Evolutionary conservation across 2,797 vertebrate genomes (phyloP).

Genomic region (Phaenicophaeus curvirostris): DNA sequence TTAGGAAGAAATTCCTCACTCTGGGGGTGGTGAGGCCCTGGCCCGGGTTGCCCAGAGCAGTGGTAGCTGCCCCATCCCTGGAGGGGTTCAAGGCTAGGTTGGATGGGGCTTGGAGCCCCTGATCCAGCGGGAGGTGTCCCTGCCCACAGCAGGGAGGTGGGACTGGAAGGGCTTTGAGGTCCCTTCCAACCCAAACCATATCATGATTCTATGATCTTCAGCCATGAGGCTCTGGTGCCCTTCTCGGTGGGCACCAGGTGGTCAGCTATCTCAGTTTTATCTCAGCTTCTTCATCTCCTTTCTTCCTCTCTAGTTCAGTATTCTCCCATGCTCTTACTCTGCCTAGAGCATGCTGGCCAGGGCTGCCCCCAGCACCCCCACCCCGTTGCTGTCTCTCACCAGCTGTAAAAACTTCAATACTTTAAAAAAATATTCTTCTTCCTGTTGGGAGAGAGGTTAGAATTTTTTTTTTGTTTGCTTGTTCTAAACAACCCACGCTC

Average conservation of each 20-base stretch:
- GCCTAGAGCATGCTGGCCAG: constrained; percentile 1
- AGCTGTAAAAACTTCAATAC: constrained; percentile 59
- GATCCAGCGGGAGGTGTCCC: no score
- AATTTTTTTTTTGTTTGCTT: not conserved
- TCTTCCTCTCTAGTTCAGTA: not conserved
- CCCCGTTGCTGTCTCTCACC: not conserved
- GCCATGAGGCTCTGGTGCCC: not conserved
- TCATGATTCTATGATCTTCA: not conserved
- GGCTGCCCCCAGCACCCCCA: not conserved
- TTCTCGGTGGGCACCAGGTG: not conserved
- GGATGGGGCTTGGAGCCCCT: no score
- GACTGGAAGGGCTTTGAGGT: no score
- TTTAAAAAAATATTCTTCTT: constrained; percentile 51
- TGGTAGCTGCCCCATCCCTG: no score
- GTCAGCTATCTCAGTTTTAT: not conserved
- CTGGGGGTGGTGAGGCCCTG: no score
- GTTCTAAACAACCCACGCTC: not conserved
- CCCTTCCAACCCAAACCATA: no score
- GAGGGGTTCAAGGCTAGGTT: no score
- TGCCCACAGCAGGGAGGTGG: no score
- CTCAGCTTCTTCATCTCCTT: not conserved
- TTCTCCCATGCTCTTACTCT: constrained; percentile 14
- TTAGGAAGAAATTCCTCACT: no score
- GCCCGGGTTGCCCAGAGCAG: no score
- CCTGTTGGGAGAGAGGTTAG: constrained; percentile 33